A percentile compares a stretch with the other conserved stretches of the same genome.
These are phyloP conservation scores for Zosterops hypoxanthus DNA, from an alignment of 2,113 vertebrate species.

Conservation along the genomic window DNA sequence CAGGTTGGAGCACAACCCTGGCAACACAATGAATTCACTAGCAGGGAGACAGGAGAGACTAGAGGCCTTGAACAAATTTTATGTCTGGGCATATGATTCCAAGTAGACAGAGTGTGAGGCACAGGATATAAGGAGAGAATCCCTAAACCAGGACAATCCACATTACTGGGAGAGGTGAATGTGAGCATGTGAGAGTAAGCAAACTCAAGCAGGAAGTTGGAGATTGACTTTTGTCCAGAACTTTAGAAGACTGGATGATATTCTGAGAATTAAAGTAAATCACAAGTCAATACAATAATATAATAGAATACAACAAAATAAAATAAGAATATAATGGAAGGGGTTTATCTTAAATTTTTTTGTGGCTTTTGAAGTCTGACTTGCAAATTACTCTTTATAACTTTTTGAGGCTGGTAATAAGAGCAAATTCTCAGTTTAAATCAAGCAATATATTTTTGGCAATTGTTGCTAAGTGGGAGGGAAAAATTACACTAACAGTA, in stretches of 20 bases:
- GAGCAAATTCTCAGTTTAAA: neutral
- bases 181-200: neutral
- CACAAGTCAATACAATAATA: neutral
- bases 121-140: neutral
- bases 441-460: neutral
- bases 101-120: neutral
- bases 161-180: neutral
- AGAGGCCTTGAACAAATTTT: neutral
- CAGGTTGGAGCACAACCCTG: neutral
- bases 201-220: neutral
- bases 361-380: neutral
- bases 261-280: neutral
- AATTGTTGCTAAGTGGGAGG: neutral
- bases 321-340: neutral
- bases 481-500: neutral
- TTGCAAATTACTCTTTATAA: neutral
- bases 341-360: neutral
- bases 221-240: neutral
- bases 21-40: neutral
- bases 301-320: neutral
- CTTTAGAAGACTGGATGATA: neutral
- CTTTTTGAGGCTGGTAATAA: neutral
- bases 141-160: neutral
- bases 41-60: accelerated
- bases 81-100: neutral